A percentile compares a stretch with the other conserved stretches of the same genome.
These are phyloP conservation scores for Hypotaenidia philippensis DNA, from an alignment of 2,797 vertebrate species.

Conservation along the genomic window DNA sequence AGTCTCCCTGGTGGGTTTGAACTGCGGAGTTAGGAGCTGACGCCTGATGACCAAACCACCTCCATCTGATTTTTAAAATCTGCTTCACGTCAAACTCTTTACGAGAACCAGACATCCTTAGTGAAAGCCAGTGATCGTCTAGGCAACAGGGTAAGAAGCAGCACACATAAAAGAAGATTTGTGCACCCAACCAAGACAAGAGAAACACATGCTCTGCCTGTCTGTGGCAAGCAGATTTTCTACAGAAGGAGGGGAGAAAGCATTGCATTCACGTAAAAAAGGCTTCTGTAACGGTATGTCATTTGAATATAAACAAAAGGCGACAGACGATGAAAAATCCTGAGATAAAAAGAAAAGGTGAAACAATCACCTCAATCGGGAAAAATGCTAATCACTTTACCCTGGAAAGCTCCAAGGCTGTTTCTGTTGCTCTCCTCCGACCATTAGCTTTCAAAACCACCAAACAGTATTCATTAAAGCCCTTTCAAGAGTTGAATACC, in stretches of 20 bases:
- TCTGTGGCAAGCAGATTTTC: slow-evolving; percentile 73
- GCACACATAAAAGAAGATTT: slow-evolving; percentile 80
- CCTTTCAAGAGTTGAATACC: slow-evolving; percentile 80
- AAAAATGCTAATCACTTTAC: slow-evolving; percentile 72
- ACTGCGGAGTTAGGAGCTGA: slow-evolving; percentile 79
- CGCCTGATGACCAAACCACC: slow-evolving; percentile 95
- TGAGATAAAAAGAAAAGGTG: slow-evolving; percentile 44
- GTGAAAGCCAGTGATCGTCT: slow-evolving; percentile 86
- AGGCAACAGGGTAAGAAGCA: slow-evolving; percentile 88
- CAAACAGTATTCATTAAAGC: slow-evolving; percentile 80
- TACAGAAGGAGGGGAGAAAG: slow-evolving; percentile 67
- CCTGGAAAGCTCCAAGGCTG: slow-evolving; percentile 69
- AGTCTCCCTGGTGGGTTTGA: slow-evolving; percentile 87
- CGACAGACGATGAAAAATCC: slow-evolving; percentile 63
- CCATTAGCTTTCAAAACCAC: slow-evolving; percentile 78
- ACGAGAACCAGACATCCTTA: slow-evolving; percentile 95
- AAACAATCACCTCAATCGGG: slow-evolving; percentile 70
- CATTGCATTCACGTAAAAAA: slow-evolving; percentile 59
- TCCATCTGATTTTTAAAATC: slow-evolving; percentile 97
- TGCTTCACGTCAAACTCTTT: slow-evolving; percentile 99
- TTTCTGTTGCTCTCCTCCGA: slow-evolving; percentile 72
- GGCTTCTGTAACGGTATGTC: slow-evolving; percentile 53
- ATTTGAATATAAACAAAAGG: slow-evolving; percentile 72
- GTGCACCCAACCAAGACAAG: slow-evolving; percentile 83
- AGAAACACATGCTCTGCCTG: slow-evolving; percentile 81